Evolutionary conservation across 2,797 vertebrate genomes (phyloP).

Genomic region (Halcyon chelicuti): DNA sequence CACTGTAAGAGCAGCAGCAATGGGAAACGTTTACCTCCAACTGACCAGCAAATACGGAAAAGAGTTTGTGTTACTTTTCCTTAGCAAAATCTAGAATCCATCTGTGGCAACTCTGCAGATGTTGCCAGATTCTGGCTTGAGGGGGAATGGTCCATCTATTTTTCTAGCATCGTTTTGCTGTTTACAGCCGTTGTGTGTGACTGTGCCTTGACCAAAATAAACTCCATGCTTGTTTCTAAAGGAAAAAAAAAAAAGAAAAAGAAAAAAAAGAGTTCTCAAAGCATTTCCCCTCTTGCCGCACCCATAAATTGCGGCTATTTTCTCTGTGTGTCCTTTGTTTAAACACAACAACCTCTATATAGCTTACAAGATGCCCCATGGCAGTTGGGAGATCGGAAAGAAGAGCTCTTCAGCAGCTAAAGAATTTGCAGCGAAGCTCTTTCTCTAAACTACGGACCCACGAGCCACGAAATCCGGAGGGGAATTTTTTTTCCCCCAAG

Average conservation of each 20-base stretch:
- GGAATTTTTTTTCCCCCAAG: background rate
- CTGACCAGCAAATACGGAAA: background rate
- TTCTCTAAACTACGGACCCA: background rate
- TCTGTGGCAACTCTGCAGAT: background rate
- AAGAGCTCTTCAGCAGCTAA: slow-evolving; percentile 11
- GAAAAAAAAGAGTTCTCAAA: background rate
- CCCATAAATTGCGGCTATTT: slow-evolving; percentile 51
- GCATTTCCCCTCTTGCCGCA: slow-evolving; percentile 58
- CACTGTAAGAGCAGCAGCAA: accelerated
- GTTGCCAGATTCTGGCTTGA: background rate
- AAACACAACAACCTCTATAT: slow-evolving; percentile 52
- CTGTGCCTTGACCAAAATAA: slow-evolving; percentile 56
- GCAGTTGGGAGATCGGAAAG: slow-evolving; percentile 7
- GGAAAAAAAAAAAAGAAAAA: background rate
- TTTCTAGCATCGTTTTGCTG: background rate
- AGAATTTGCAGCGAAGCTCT: background rate
- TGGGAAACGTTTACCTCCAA: background rate
- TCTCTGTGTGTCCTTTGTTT: slow-evolving; percentile 54
- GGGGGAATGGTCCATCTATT: background rate
- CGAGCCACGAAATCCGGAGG: background rate
- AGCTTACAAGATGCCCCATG: slow-evolving; percentile 21
- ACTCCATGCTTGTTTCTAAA: slow-evolving; percentile 21
- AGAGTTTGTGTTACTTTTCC: background rate
- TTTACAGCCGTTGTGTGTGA: slow-evolving; percentile 5
- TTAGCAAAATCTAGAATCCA: background rate